Percentiles rank a stretch among this genome's conserved stretches.
Conservation (phyloP, 2,888 invertebrate species). For the Lissonota sp. region DNA sequence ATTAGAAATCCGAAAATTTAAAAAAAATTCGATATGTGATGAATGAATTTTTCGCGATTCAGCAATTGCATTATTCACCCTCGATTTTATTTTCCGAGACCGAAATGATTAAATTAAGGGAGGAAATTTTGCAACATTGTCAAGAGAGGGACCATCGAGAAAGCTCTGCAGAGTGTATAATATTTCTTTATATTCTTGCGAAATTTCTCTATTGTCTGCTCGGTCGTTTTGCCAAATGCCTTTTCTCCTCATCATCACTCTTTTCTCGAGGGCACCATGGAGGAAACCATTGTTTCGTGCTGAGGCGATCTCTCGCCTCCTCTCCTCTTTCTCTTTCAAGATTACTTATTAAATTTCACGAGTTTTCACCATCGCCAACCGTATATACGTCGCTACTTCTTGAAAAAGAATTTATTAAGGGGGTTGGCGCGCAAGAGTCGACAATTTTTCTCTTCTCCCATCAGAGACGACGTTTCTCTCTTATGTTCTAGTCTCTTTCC, state of each 20-base stretch:
- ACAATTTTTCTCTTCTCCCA: constrained; percentile 39
- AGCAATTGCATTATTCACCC: background rate
- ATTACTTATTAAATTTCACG: constrained; percentile 56
- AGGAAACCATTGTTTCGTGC: constrained; percentile 48
- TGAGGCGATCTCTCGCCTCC: background rate
- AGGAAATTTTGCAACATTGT: background rate
- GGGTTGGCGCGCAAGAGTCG: background rate
- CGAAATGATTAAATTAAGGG: background rate
- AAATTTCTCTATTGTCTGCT: constrained; percentile 17
- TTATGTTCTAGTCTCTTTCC: background rate
- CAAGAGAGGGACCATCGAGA: too few species aligned
- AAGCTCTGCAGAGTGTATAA: background rate
- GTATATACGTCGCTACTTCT: constrained; percentile 18
- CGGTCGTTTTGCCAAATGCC: constrained; percentile 27
- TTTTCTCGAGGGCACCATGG: background rate
- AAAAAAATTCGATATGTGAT: background rate
- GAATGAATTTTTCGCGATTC: background rate
- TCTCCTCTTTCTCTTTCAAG: background rate
- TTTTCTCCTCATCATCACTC: constrained; percentile 4
- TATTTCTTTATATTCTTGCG: background rate
- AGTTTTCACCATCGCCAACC: constrained; percentile 4
- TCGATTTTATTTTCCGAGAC: background rate
- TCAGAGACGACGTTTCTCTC: background rate
- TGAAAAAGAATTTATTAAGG: constrained; percentile 21
- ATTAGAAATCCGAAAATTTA: too few species aligned